These are phyloP conservation scores for Helobdella robusta DNA, from an alignment of 2,888 invertebrate genomes.

Conservation along the genomic window DNA sequence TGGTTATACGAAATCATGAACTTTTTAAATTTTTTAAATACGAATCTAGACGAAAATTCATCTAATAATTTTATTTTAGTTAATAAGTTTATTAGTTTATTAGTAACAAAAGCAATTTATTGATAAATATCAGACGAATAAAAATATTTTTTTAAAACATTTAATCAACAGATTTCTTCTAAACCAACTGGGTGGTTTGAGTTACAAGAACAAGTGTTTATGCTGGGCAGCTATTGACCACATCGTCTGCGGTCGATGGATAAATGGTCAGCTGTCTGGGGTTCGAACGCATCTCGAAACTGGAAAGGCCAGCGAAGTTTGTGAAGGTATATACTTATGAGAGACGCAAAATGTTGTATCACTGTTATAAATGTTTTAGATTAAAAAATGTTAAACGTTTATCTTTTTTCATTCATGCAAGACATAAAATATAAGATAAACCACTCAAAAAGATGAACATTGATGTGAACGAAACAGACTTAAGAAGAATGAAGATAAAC, in stretches of 20 bases:
- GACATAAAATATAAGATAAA: neutral
- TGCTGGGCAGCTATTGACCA: slow-evolving; percentile 28
- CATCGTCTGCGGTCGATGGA: slow-evolving; percentile 25
- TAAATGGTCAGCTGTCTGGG: neutral
- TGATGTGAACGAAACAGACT: too few relatives aligned
- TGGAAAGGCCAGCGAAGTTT: slow-evolving; percentile 23
- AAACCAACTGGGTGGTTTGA: slow-evolving; percentile 27
- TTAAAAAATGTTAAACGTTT: too few relatives aligned
- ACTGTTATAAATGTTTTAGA: too few relatives aligned
- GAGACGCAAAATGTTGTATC: too few relatives aligned
- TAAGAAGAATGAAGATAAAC: too few relatives aligned
- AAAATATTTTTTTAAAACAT: neutral
- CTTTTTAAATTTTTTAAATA: too few relatives aligned
- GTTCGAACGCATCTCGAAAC: slow-evolving; percentile 20
- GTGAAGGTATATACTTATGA: slow-evolving; percentile 14
- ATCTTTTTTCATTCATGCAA: neutral
- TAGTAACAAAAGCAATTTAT: neutral
- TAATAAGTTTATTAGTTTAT: neutral
- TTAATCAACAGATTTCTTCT: slow-evolving; percentile 13
- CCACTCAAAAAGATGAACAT: neutral
- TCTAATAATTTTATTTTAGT: neutral
- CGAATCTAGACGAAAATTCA: neutral
- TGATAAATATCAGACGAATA: neutral
- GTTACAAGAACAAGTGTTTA: slow-evolving; percentile 19
- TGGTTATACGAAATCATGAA: neutral